A percentile compares a stretch with the other conserved stretches of the same genome.
These are phyloP conservation scores for Caradrina clavipalpis DNA, from an alignment of 2,888 invertebrate species.

Conservation along the genomic window DNA sequence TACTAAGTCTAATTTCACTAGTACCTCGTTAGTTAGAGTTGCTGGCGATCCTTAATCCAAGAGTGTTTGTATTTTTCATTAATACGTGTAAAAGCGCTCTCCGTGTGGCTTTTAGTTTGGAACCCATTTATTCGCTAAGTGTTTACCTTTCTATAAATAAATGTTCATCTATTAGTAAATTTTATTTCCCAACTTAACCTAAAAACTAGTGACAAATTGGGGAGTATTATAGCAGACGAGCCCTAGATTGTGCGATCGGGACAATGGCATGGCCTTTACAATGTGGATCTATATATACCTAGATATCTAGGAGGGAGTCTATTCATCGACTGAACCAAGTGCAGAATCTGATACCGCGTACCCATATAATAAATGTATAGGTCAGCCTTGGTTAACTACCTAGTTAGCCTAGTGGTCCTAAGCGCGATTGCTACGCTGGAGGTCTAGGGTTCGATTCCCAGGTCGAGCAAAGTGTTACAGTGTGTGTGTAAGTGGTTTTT, in stretches of 20 bases:
- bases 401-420: no score
- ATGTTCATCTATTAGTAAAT: not conserved
- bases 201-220: not conserved
- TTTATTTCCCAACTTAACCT: constrained; percentile 2
- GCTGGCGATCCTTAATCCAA: not conserved
- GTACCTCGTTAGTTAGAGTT: not conserved
- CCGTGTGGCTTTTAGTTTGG: constrained; percentile 4
- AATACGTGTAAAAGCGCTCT: not conserved
- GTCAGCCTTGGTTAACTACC: no score
- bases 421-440: no score
- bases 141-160: constrained; percentile 16
- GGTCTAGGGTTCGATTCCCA: no score
- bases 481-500: no score
- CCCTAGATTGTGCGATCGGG: constrained; percentile 23
- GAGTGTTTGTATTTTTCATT: not conserved
- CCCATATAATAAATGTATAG: not conserved
- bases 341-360: constrained; percentile 5
- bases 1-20: not conserved
- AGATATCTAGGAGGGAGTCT: constrained; percentile 11
- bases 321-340: constrained; percentile 38
- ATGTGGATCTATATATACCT: constrained; percentile 18
- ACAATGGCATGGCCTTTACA: constrained; percentile 43
- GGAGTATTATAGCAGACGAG: constrained; percentile 27
- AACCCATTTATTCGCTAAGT: constrained; percentile 10
- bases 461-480: no score